These are phyloP conservation scores for Thalassarche chlororhynchos DNA, from an alignment of 2,113 vertebrate species.

Conservation along the genomic window DNA sequence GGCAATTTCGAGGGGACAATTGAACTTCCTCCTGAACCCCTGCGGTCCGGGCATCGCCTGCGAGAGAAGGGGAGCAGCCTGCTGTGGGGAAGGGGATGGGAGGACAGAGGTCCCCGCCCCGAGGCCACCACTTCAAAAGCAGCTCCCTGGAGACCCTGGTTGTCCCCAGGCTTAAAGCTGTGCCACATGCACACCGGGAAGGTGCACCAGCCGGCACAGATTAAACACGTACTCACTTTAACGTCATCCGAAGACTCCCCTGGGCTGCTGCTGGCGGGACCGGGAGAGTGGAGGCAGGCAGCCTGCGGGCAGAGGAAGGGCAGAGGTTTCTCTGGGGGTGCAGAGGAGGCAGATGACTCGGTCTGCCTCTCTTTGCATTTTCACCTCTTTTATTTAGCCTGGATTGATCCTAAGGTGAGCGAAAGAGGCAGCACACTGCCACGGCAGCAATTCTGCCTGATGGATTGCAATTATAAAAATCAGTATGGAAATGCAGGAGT, in stretches of 20 bases:
- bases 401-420: background rate
- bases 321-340: background rate
- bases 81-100: background rate
- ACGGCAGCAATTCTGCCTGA: background rate
- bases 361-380: background rate
- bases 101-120: background rate
- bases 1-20: background rate
- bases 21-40: constrained; percentile 56
- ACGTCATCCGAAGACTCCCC: background rate
- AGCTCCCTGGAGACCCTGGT: background rate
- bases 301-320: constrained; percentile 21
- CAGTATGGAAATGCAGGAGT: background rate
- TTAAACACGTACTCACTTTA: constrained; percentile 19
- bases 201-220: background rate
- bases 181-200: background rate
- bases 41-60: background rate
- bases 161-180: background rate
- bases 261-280: background rate
- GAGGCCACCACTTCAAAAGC: background rate
- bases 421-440: background rate
- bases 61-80: background rate
- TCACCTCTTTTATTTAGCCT: background rate
- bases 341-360: background rate
- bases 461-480: background rate
- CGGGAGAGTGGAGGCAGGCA: background rate